Conservation (phyloP, 2,888 invertebrate species). For the Busseola fusca region DNA sequence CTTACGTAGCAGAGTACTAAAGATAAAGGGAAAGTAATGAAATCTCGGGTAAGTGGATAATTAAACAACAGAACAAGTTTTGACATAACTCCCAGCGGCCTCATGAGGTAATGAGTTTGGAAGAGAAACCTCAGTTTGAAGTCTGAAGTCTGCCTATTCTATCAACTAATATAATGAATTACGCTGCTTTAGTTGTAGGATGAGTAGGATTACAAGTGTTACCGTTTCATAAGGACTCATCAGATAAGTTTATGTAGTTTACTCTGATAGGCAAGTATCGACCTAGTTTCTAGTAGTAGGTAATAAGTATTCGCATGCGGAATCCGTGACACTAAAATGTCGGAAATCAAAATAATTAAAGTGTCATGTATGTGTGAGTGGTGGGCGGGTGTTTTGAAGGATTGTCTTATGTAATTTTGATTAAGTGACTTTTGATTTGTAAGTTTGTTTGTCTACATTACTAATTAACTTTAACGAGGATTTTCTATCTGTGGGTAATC, state of each 20-base stretch:
- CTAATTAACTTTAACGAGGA: too few relatives aligned
- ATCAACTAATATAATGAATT: conserved; percentile 50
- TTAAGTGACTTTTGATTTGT: too few relatives aligned
- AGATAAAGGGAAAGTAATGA: conserved; percentile 59
- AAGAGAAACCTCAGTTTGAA: conserved; percentile 48
- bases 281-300: not conserved
- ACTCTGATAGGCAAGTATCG: too few relatives aligned
- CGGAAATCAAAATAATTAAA: not conserved
- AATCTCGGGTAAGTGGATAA: conserved; percentile 59
- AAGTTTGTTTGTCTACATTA: too few relatives aligned
- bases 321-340: not conserved
- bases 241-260: not conserved
- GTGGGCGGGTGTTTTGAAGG: too few relatives aligned
- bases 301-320: not conserved
- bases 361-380: too few relatives aligned
- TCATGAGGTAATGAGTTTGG: conserved; percentile 63
- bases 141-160: conserved; percentile 45
- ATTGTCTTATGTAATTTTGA: too few relatives aligned
- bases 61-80: conserved; percentile 61
- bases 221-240: not conserved
- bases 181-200: conserved; percentile 1
- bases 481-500: too few relatives aligned
- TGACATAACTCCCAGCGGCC: conserved; percentile 62
- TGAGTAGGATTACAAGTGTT: conserved; percentile 7
- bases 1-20: conserved; percentile 30